A percentile compares a stretch with the other conserved stretches of the same genome.
Evolutionary conservation across 2,888 invertebrate genomes (phyloP).

Genomic region (Netelia melanura): DNA sequence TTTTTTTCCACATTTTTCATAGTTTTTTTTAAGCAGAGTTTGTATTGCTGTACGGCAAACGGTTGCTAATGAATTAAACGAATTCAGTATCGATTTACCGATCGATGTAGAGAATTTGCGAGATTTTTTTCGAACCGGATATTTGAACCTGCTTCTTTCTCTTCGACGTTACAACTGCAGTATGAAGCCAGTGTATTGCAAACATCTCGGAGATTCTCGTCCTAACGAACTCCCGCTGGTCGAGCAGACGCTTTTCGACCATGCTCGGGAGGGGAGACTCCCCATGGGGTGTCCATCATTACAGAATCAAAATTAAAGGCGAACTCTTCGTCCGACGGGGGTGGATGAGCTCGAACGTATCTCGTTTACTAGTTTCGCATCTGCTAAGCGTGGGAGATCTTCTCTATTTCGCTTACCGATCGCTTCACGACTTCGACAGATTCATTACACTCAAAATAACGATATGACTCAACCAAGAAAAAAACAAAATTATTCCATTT

Average conservation of each 20-base stretch:
- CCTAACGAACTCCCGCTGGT: constrained; percentile 79
- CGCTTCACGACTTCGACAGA: constrained; percentile 22
- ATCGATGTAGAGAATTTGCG: background rate
- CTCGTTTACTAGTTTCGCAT: constrained; percentile 75
- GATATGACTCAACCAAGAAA: constrained; percentile 9
- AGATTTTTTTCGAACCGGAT: background rate
- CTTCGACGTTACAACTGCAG: background rate
- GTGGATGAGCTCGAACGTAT: constrained; percentile 45
- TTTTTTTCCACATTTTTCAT: too few relatives aligned
- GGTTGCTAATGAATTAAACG: too few relatives aligned
- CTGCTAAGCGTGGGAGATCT: constrained; percentile 68
- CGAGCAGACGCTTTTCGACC: constrained; percentile 71
- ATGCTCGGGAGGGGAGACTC: constrained; percentile 63
- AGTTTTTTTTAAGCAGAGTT: too few relatives aligned
- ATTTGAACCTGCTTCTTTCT: constrained; percentile 26
- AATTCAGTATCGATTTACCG: too few relatives aligned
- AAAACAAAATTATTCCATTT: constrained; percentile 21
- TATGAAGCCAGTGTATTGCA: constrained; percentile 1
- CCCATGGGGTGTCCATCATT: constrained; percentile 77
- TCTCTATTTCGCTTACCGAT: constrained; percentile 10
- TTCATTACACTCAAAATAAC: constrained; percentile 51
- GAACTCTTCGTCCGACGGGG: constrained; percentile 27
- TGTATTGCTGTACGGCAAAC: too few relatives aligned
- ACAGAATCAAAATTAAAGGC: constrained; percentile 79
- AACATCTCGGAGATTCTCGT: constrained; percentile 45